Evolutionary conservation across 2,113 vertebrate species (phyloP).

Genomic region (Peromyscus leucopus): DNA sequence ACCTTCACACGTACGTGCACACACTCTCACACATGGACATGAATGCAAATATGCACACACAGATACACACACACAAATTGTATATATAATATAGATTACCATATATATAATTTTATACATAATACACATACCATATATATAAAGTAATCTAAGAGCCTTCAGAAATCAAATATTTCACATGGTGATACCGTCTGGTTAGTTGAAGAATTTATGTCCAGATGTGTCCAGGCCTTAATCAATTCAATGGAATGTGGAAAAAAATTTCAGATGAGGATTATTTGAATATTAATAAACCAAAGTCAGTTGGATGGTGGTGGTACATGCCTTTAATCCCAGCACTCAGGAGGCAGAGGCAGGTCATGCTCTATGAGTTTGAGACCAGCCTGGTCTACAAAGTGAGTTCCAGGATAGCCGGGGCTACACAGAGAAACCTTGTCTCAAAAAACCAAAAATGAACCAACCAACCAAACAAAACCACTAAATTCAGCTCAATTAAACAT

Average conservation of each 20-base stretch:
- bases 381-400: background rate
- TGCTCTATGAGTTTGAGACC: background rate
- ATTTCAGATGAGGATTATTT: constrained; percentile 18
- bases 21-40: too few relatives aligned
- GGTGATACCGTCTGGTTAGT: background rate
- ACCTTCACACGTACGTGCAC: background rate
- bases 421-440: background rate
- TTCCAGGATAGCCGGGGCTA: background rate
- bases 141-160: background rate
- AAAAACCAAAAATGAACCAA: background rate
- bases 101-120: background rate
- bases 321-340: background rate
- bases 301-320: background rate
- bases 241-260: background rate
- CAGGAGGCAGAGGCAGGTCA: background rate
- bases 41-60: background rate
- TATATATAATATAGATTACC: background rate
- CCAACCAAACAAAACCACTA: background rate
- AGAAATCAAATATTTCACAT: background rate
- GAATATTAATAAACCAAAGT: background rate
- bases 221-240: background rate
- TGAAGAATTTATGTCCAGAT: background rate
- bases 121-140: background rate
- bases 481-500: constrained; percentile 36
- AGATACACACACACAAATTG: background rate